Base-by-base conservation (phyloP, 1,140 invertebrate species). In the Sminthurides bifidus region DNA sequence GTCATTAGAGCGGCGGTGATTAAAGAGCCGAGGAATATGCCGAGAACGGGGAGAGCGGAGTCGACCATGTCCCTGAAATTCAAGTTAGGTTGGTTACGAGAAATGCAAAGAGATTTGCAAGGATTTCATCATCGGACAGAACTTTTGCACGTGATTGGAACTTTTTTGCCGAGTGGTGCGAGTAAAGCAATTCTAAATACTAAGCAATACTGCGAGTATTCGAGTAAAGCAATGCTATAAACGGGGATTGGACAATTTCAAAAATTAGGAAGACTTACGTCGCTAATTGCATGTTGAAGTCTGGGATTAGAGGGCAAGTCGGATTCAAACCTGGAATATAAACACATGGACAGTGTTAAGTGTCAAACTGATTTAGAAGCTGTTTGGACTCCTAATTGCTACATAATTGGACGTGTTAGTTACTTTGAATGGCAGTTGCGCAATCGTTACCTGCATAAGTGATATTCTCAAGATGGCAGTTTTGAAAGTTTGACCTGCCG, bases 261-360 rank as follows among this genome's bases (percentile, higher is more conserved):
- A n/a, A n/a, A n/a, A n/a, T n/a, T n/a, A n/a, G n/a, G n/a, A n/a
- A n/a, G n/a, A n/a, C 24, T 48, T 30, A 48, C 44, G 14, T 59
- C 17, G 51, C 48, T n/a, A 65, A 41, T n/a, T 65, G 44, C 63
- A 61, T 65, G 31, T 50, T 61, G 55, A 65, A 65, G 27, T 65
- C 63, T 17, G 63, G 63, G 41, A 65, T 65, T 2, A 65, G 41
- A 29, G 52, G 63, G 45, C 63, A 65, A 12, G 51, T 35, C 3
- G 63, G 63, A 31, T 65, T 54, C n/a, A 61, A 38, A 8, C 63
- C 63, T 64, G 17, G 10, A 56, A 4, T 30, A 38, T 26, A 54
- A 51, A 57, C n/a, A n/a, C n/a, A n/a, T n/a, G n/a, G n/a, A n/a
- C n/a, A n/a, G n/a, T n/a, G n/a, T n/a, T n/a, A n/a, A n/a, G n/a